These are phyloP conservation scores for Mus minutoides DNA, from an alignment of 2,797 vertebrate species.

Conservation along the genomic window DNA sequence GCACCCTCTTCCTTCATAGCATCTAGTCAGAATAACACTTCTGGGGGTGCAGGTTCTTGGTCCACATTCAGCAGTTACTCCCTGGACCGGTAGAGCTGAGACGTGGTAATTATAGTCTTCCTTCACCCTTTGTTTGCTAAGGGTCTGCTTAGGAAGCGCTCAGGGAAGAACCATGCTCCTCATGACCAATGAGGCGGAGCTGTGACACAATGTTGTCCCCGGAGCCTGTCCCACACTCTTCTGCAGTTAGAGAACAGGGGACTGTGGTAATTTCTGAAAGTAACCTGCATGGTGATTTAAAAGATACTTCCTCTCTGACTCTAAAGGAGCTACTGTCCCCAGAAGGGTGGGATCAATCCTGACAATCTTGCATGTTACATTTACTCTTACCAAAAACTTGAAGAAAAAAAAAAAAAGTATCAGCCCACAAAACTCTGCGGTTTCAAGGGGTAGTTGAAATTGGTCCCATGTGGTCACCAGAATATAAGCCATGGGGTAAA, in stretches of 20 bases:
- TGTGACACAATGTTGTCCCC: neutral
- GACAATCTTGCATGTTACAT: neutral
- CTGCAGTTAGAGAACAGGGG: neutral
- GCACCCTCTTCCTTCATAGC: neutral
- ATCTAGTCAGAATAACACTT: neutral
- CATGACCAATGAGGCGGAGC: neutral
- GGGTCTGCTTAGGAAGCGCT: neutral
- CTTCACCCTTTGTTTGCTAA: neutral
- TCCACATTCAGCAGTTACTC: neutral
- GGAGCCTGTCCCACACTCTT: neutral
- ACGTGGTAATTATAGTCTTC: neutral
- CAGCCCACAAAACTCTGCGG: neutral
- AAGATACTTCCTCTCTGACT: neutral
- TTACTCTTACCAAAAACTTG: neutral
- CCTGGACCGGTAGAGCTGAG: neutral
- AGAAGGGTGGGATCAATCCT: neutral
- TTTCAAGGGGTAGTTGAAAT: neutral
- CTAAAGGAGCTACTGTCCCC: neutral
- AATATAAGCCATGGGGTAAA: neutral
- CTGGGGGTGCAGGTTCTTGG: neutral
- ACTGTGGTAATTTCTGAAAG: neutral
- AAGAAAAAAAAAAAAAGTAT: neutral
- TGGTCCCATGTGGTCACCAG: neutral
- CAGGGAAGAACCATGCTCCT: neutral
- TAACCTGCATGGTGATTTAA: neutral